Base-by-base conservation (phyloP, 1,140 invertebrate species). In the Drosophila bocqueti region DNA sequence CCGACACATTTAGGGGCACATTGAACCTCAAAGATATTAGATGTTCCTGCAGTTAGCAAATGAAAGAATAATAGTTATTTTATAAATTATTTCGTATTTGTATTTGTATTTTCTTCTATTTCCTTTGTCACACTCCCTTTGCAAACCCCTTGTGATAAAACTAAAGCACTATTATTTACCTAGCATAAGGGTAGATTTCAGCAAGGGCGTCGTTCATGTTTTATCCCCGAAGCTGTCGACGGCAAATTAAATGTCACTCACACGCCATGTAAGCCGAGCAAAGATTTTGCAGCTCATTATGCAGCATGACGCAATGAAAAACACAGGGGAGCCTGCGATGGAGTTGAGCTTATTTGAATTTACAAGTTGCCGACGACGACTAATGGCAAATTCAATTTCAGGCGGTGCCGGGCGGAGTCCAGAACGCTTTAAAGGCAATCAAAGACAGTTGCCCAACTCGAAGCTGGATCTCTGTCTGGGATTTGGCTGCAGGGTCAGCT, bases 241-340 rank as follows among this genome's bases (percentile, higher is more conserved):
- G 65, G 65, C 72, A 87, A 87, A 87, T 87, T 87, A 87, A 83
- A 87, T 89, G 83, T 87, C 83, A 87, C 83, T 87, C 83, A 83
- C 86, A 89, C 84, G 83, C 83, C 84, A 84, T 78, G 80, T 80
- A 69, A 60, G 61, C 76, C 72, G 21, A 40, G 66, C 47, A 76
- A 79, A 72, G 73, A 76, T 65, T 87, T 83, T 76, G 74, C 76
- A 86, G 83, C 83, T 86, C 83, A 86, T 86, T 86, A 86, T 86
- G 83, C 83, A 87, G 68, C 76, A 86, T 86, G 83, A 83, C 76
- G 83, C 83, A 86, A 83, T 86, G 76, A 69, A 81, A 74, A 76
- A 76, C 80, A 82, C 74, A 29, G 26, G 21, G 18, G 34, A 42
- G 42, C 10, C 24, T 43, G 50, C 24, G 13, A 34, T 50, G 46